Base-by-base conservation (phyloP, 37 sponge, comb jelly and placozoan species). In the Cliona cf. orientalis region DNA sequence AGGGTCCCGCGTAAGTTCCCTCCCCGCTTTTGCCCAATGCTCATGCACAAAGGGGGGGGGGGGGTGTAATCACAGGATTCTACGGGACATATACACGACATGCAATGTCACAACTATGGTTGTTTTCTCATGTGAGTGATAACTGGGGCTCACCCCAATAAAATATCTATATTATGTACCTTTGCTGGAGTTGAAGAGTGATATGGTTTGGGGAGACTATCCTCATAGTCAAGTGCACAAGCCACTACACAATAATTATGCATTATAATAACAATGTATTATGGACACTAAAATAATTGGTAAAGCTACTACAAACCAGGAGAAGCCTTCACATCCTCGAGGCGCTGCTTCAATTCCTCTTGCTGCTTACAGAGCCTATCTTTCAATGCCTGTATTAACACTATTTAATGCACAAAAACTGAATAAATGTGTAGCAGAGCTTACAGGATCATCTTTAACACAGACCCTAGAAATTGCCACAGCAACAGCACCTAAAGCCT, bases 261-360 rank as follows among this genome's bases (percentile, higher is more conserved):
- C 67, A 66, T 17, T 28, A 3, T 66, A 28, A 35, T 29, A 40
- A n/a, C n/a, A n/a, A n/a, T n/a, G n/a, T n/a, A n/a, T n/a, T n/a
- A n/a, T n/a, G n/a, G n/a, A n/a, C n/a, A n/a, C n/a, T n/a, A n/a
- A n/a, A n/a, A n/a, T n/a, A n/a, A n/a, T n/a, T n/a, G n/a, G n/a
- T n/a, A n/a, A n/a, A n/a, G 5, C 7, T 5, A 9, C 6, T 58
- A 6, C 76, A 36, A 21, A 75, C 76, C 59, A 33, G 61, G 49
- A 38, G 61, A 58, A 22, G 21, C 32, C 61, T 75, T 66, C 33
- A 36, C 36, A 11, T 79, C 75, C 34, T 21, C 36, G 21, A 83
- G 43, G 19, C 73, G 65, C 57, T 83, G 37, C 75, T 83, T 28
- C 37, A 83, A 25, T 49, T 83, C 66, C 12, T 74, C 55, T 41